Conservation (phyloP, 92 coral and sea anemone genomes). For the Virgularia gustaviana region DNA sequence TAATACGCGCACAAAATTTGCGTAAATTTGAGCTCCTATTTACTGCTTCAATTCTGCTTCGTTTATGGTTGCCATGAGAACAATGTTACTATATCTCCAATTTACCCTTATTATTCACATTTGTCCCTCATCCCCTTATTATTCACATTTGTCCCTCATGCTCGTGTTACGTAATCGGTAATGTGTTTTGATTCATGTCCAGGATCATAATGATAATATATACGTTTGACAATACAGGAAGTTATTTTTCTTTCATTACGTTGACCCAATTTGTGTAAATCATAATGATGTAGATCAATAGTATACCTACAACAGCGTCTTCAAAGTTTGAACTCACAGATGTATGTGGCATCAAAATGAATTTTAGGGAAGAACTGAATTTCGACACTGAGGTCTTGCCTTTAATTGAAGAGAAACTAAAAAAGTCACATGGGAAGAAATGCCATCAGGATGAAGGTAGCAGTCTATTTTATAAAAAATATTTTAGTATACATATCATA, state of each 20-base stretch:
- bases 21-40: background rate
- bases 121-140: background rate
- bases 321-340: background rate
- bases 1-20: background rate
- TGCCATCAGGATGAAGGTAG: conserved; percentile 37
- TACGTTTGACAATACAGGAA: too few relatives aligned
- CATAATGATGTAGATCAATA: too few relatives aligned
- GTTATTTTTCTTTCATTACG: too few relatives aligned
- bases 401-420: conserved; percentile 57
- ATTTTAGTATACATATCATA: too few relatives aligned
- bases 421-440: conserved; percentile 46
- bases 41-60: background rate
- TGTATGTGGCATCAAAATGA: conserved; percentile 4
- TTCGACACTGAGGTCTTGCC: conserved; percentile 78
- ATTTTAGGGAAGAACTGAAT: conserved; percentile 58
- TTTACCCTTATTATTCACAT: background rate
- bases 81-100: background rate
- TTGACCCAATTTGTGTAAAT: too few relatives aligned
- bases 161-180: too few relatives aligned
- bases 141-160: background rate
- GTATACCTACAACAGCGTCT: too few relatives aligned
- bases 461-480: too few relatives aligned
- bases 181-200: too few relatives aligned
- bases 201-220: too few relatives aligned
- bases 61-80: background rate